A percentile compares a stretch with the other conserved stretches of the same genome.
Evolutionary conservation across 2,113 vertebrate genomes (phyloP).

Genomic region (Phaetusa simplex): DNA sequence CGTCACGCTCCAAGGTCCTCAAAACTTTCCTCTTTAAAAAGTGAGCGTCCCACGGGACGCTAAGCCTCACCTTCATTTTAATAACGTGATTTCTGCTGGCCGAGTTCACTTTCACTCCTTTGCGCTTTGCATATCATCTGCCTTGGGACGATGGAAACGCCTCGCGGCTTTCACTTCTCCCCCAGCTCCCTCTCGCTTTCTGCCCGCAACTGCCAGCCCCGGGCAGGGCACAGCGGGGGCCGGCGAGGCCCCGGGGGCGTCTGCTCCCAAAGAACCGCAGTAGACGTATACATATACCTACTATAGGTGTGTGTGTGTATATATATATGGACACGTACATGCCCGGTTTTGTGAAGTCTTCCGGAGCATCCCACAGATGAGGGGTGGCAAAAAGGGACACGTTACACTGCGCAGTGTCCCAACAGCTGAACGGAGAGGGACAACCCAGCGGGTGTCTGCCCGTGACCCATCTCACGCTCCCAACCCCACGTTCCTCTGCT

Average conservation of each 20-base stretch:
- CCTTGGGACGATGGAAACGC: slow-evolving; percentile 2
- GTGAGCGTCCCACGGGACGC: accelerated
- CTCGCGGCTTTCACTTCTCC: slow-evolving; percentile 55
- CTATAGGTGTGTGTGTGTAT: not conserved
- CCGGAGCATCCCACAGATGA: not conserved
- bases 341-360: not conserved
- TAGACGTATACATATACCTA: accelerated
- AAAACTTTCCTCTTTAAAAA: not conserved
- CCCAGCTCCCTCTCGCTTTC: not conserved
- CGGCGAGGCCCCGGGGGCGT: accelerated
- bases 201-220: not conserved
- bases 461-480: no score
- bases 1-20: not conserved
- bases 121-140: not conserved
- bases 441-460: not conserved
- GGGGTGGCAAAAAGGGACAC: not conserved
- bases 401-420: accelerated
- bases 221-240: not conserved
- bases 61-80: not conserved
- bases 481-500: not conserved
- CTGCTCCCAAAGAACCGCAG: not conserved
- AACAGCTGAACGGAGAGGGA: not conserved
- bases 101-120: not conserved
- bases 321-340: accelerated
- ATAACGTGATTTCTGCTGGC: not conserved